A percentile compares a stretch with the other conserved stretches of the same genome.
Evolutionary conservation across 1,140 invertebrate genomes (phyloP).

Genomic region (Drosophila lowei): DNA sequence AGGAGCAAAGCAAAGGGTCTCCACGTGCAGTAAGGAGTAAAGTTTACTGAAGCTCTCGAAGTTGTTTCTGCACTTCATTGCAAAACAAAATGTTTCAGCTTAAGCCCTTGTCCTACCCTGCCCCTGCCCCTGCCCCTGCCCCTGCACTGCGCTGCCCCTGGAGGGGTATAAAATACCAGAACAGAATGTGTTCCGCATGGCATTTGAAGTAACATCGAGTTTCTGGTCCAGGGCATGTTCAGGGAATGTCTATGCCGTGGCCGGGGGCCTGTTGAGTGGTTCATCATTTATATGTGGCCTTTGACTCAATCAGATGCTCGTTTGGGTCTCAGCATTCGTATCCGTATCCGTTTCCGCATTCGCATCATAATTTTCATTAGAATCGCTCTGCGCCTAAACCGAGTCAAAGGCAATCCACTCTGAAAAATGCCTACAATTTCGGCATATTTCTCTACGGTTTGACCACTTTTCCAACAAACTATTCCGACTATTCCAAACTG

Average conservation of each 20-base stretch:
- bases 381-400: conserved; percentile 16
- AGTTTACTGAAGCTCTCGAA: conserved; percentile 26
- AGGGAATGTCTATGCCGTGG: conserved; percentile 12
- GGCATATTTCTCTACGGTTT: conserved; percentile 2
- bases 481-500: conserved; percentile 38
- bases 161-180: conserved; percentile 18
- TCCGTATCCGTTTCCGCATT: conserved; percentile 7
- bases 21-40: not conserved
- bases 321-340: conserved; percentile 4
- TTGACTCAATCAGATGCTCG: conserved; percentile 49
- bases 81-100: conserved; percentile 47
- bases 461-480: conserved; percentile 44
- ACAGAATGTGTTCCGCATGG: conserved; percentile 19
- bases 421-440: conserved; percentile 17
- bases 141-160: conserved; percentile 12
- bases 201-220: conserved; percentile 9
- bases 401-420: conserved; percentile 32
- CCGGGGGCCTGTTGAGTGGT: conserved; percentile 11
- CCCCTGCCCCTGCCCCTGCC: conserved; percentile 1
- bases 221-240: not conserved
- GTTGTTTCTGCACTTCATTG: conserved; percentile 39
- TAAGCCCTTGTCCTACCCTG: conserved; percentile 32
- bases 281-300: conserved; percentile 43
- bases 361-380: conserved; percentile 48
- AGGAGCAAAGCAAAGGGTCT: too few species aligned